These are phyloP conservation scores for Marasmarcha lunaedactyla DNA, from an alignment of 2,888 invertebrate species.

Conservation along the genomic window DNA sequence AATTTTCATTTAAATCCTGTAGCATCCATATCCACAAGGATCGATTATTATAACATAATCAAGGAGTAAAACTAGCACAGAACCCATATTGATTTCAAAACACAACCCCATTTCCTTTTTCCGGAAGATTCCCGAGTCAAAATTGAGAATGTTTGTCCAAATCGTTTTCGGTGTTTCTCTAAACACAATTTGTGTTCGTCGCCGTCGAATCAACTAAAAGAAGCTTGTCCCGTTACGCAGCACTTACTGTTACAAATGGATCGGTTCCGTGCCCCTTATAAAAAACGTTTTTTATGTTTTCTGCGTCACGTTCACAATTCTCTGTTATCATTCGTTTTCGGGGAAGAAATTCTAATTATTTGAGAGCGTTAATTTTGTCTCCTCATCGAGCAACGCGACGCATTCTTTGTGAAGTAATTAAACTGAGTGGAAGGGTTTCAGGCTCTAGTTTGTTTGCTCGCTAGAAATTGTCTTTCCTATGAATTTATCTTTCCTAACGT, in stretches of 20 bases:
- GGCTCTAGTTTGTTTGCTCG: constrained; percentile 67
- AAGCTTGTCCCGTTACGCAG: constrained; percentile 47
- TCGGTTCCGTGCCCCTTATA: constrained; percentile 36
- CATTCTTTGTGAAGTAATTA: constrained; percentile 71
- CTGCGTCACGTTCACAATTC: constrained; percentile 31
- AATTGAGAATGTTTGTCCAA: constrained; percentile 47
- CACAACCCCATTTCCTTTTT: constrained; percentile 36
- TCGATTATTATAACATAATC: no score
- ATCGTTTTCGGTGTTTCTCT: constrained; percentile 34
- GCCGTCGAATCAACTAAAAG: constrained; percentile 36
- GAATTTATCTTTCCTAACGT: constrained; percentile 39
- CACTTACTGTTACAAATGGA: constrained; percentile 48
- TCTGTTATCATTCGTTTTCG: constrained; percentile 65
- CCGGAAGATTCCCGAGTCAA: constrained; percentile 14
- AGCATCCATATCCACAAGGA: no score
- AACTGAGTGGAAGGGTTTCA: constrained; percentile 68
- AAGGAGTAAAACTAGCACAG: no score
- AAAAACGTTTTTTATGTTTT: constrained; percentile 39
- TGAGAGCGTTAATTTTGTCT: constrained; percentile 70
- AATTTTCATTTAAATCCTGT: no score
- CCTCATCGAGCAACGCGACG: constrained; percentile 67
- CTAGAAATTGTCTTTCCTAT: constrained; percentile 65
- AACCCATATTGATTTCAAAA: no score
- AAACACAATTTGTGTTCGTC: constrained; percentile 30
- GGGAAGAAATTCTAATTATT: constrained; percentile 67